These are phyloP conservation scores for Squalus acanthias DNA, from an alignment of 2,797 vertebrate genomes.

Conservation along the genomic window DNA sequence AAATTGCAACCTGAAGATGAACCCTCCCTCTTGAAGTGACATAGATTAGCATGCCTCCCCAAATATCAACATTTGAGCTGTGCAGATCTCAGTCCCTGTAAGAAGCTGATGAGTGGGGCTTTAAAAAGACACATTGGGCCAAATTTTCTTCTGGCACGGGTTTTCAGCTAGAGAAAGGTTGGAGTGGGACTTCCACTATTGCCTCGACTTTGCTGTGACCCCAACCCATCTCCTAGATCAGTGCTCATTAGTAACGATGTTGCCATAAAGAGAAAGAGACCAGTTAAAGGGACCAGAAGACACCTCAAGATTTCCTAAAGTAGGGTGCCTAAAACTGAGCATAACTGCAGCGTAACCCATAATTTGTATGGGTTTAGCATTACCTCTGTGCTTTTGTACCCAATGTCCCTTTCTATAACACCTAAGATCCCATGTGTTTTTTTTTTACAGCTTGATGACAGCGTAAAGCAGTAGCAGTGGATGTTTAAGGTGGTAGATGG, in stretches of 20 bases:
- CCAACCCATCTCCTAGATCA: too few relatives aligned
- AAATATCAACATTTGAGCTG: neutral
- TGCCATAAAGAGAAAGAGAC: too few relatives aligned
- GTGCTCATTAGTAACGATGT: too few relatives aligned
- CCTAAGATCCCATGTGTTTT: neutral
- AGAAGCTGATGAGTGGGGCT: neutral
- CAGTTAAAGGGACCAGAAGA: too few relatives aligned
- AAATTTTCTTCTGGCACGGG: neutral
- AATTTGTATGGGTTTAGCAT: neutral
- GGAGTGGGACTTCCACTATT: neutral
- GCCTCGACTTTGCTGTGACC: too few relatives aligned
- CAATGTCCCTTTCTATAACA: neutral
- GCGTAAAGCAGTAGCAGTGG: neutral
- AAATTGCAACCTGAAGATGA: too few relatives aligned
- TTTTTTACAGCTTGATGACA: neutral
- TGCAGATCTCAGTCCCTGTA: neutral
- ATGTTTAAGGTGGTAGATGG: too few relatives aligned
- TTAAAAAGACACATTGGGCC: too few relatives aligned
- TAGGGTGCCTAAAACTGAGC: neutral
- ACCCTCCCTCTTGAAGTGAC: too few relatives aligned
- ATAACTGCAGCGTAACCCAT: neutral
- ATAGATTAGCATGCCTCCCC: neutral
- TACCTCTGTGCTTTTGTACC: neutral
- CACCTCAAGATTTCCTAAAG: neutral
- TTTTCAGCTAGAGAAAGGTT: neutral